These are phyloP conservation scores for Vombatus ursinus DNA, from an alignment of 2,113 vertebrate species.

Conservation along the genomic window DNA sequence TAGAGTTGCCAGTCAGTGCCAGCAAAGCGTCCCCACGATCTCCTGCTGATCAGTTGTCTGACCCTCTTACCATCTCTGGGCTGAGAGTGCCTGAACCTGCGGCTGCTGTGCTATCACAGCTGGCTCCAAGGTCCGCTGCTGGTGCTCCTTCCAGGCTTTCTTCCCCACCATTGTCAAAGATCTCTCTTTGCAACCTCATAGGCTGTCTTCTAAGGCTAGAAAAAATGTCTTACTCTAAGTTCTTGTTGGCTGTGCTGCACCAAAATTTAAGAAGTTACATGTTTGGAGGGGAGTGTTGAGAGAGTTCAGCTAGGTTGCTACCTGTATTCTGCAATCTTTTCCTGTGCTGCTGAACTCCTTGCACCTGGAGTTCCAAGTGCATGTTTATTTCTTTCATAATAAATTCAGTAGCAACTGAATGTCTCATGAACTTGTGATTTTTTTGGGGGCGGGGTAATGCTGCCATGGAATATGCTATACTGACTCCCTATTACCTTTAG, in stretches of 20 bases:
- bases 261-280: not conserved
- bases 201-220: not conserved
- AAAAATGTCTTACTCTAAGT: not conserved
- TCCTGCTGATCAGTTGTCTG: not conserved
- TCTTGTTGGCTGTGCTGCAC: not conserved
- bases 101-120: not conserved
- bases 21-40: not conserved
- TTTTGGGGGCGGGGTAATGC: too few species aligned
- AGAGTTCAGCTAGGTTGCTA: not conserved
- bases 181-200: not conserved
- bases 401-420: not conserved
- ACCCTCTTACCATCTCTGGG: not conserved
- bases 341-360: not conserved
- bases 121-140: not conserved
- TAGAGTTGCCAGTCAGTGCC: not conserved
- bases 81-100: not conserved
- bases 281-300: not conserved
- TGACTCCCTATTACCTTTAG: not conserved
- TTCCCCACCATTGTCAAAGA: not conserved
- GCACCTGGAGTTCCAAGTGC: not conserved
- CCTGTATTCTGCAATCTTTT: not conserved
- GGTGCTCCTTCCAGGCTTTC: not conserved
- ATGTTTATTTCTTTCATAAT: not conserved
- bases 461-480: not conserved
- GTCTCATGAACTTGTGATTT: not conserved